Evolutionary conservation across 2,888 invertebrate species (phyloP), one percentile per base, ranked within the genome.

Genomic region (Clunio marinus): DNA sequence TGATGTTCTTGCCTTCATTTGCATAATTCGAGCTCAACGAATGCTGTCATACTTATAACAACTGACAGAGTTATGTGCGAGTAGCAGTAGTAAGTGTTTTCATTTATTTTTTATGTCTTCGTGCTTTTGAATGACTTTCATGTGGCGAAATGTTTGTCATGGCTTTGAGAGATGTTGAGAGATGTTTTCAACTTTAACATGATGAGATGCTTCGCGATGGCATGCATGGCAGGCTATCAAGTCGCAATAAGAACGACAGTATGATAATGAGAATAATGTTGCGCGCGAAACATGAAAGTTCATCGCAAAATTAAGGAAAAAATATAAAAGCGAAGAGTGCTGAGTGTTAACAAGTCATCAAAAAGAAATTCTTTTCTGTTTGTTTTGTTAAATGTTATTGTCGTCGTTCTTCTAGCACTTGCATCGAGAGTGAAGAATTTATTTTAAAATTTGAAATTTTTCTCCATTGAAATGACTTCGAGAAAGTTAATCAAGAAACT

Each of bases 171-270:
- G n/a, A 10, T 15, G n/a, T 10, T 32, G 35, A 41, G 37, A 60
- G 37, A 63, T 41, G 45, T 37, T 35, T 20, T 37, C 60, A 20
- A 17, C 13, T 24, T 13, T 7, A 35, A 60, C 32, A 37, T n/a
- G 35, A 37, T 60, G 60, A n/a, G n/a, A n/a, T n/a, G n/a, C n/a
- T n/a, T n/a, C 24, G 51, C 46, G 46, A 57, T 57, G 25, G 63
- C 45, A 63, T n/a, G n/a, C n/a, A n/a, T n/a, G n/a, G n/a, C n/a
- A n/a, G n/a, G 45, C 51, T 65, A 65, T 65, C 65, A 65, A 65
- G 65, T 24, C 51, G 51, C n/a, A n/a, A n/a, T n/a, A 51, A 65
- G 27, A 51, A 46, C 46, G 65, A 65, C 65, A 65, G 65, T 65
- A 65, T 63, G 63, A 63, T 65, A 65, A 65, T 65, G 65, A 65